These are phyloP conservation scores for Actinia tenebrosa DNA, from an alignment of 64 coral and sea anemone genomes.

Conservation along the genomic window DNA sequence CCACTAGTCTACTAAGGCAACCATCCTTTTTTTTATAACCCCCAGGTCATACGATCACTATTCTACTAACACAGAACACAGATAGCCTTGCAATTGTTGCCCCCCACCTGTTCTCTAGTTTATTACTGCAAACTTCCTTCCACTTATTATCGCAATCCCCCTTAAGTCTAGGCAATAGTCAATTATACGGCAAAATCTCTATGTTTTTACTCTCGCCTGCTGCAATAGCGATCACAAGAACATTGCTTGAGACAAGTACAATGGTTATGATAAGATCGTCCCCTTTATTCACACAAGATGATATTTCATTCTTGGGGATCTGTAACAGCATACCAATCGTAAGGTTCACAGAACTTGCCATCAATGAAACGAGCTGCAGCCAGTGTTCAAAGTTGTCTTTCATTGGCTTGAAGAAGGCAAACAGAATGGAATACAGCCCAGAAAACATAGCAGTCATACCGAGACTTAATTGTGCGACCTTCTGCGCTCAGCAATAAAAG, in stretches of 20 bases:
- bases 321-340: conserved; percentile 52
- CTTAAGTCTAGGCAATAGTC: no score
- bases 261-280: conserved; percentile 15
- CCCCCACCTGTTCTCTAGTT: no score
- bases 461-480: conserved; percentile 18
- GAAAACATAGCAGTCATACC: conserved; percentile 33
- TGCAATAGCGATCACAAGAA: conserved; percentile 12
- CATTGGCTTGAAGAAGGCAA: conserved; percentile 50
- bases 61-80: no score
- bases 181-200: no score
- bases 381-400: conserved; percentile 55
- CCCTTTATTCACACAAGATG: not conserved
- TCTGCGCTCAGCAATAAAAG: conserved; percentile 41
- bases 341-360: conserved; percentile 40
- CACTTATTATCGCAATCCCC: no score
- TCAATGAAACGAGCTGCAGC: conserved; percentile 45
- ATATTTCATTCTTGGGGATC: conserved; percentile 26
- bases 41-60: no score
- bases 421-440: conserved; percentile 41
- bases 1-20: no score
- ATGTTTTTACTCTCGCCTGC: not conserved
- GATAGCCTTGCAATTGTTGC: no score
- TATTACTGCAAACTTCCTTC: no score
- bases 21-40: no score
- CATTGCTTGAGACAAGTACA: conserved; percentile 27